Conservation (phyloP, 1,140 invertebrate species). For the Drosophila repleta region DNA sequence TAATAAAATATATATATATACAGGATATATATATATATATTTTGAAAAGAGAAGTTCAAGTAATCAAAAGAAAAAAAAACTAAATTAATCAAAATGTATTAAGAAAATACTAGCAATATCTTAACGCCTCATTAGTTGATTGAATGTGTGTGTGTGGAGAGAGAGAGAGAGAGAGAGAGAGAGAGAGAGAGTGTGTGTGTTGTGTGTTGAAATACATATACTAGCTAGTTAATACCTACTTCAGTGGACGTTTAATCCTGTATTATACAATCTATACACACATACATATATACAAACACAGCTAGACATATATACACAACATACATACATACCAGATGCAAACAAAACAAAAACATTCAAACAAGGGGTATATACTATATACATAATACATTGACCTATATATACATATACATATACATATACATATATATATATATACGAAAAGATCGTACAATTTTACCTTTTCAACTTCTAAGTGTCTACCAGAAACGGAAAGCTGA, state of each 20-base stretch:
- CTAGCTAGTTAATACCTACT: conserved; percentile 31
- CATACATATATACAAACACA: conserved; percentile 25
- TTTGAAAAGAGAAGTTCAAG: no score
- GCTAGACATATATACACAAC: background rate
- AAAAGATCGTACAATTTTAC: conserved; percentile 79
- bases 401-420: conserved; percentile 22
- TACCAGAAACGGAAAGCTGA: conserved; percentile 56
- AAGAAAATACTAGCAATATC: conserved; percentile 41
- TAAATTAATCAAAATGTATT: conserved; percentile 28
- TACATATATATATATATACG: conserved; percentile 38
- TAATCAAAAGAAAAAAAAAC: no score
- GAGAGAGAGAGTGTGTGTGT: conserved; percentile 16
- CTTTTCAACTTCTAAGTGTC: conserved; percentile 81
- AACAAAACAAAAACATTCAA: conserved; percentile 11
- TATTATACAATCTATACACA: conserved; percentile 47
- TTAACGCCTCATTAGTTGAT: conserved; percentile 32
- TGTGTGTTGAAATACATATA: conserved; percentile 11
- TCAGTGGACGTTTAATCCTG: conserved; percentile 34
- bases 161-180: conserved; percentile 27
- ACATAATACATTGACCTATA: conserved; percentile 22
- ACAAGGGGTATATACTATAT: conserved; percentile 44
- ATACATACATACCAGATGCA: background rate
- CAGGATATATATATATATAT: no score
- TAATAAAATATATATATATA: no score
- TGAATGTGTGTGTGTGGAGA: conserved; percentile 16